Evolutionary conservation across 30 jellyfish, hydroid and myxozoan genomes (phyloP).

Genomic region (Clytia hemisphaerica): DNA sequence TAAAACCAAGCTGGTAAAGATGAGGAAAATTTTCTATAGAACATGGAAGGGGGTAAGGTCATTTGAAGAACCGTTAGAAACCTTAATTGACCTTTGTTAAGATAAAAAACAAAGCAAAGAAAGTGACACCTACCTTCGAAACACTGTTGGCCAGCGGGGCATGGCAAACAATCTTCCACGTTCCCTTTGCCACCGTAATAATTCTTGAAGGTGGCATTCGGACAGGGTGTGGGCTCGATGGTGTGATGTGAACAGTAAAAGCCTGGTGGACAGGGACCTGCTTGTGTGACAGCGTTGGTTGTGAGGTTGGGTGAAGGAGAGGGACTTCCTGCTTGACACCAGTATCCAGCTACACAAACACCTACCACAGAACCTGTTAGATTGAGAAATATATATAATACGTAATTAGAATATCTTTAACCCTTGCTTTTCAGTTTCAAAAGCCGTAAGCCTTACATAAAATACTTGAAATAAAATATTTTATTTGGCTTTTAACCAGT

Average conservation of each 20-base stretch:
- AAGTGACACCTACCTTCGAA: constrained; percentile 54
- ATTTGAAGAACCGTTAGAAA: too few species aligned
- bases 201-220: constrained; percentile 55
- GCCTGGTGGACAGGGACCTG: constrained; percentile 99
- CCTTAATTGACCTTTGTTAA: too few species aligned
- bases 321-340: constrained; percentile 96
- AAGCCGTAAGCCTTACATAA: too few species aligned
- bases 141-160: constrained; percentile 96
- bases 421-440: too few species aligned
- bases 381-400: too few species aligned
- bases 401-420: too few species aligned
- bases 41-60: too few species aligned
- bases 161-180: constrained; percentile 69
- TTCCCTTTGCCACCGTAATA: constrained; percentile 73
- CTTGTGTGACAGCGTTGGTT: constrained; percentile 22
- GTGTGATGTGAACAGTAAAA: constrained; percentile 67
- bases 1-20: too few species aligned
- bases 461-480: too few species aligned
- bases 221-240: constrained; percentile 58
- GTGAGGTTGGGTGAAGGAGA: constrained; percentile 79
- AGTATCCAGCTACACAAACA: constrained; percentile 73
- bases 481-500: too few species aligned
- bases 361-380: constrained; percentile 60
- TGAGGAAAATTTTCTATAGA: too few species aligned
- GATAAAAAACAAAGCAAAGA: neutral